Percentiles rank a stretch among this genome's conserved stretches.
Evolutionary conservation across 2,113 vertebrate species (phyloP).

Genomic region (Epinephelus cyanopodus): DNA sequence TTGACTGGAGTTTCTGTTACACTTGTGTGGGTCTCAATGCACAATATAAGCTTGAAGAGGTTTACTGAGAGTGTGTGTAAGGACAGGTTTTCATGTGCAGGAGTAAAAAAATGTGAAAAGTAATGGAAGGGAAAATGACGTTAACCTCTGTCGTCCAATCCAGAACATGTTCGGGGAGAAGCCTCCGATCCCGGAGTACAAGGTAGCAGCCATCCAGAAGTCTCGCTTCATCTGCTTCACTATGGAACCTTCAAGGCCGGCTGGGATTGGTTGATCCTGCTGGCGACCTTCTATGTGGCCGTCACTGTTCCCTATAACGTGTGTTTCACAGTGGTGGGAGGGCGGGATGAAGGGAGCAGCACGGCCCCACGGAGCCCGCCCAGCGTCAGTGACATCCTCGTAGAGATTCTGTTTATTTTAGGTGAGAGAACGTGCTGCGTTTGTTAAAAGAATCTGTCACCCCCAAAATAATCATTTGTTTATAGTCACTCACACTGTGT

Average conservation of each 20-base stretch:
- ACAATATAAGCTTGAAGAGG: neutral
- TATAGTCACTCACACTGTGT: too few species aligned
- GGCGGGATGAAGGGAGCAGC: slow-evolving; percentile 78
- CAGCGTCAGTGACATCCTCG: slow-evolving; percentile 87
- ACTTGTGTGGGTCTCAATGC: neutral
- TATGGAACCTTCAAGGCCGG: slow-evolving; percentile 89
- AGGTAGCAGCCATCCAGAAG: slow-evolving; percentile 89
- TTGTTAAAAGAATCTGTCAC: too few species aligned
- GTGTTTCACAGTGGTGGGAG: slow-evolving; percentile 84
- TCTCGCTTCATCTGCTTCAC: slow-evolving; percentile 89
- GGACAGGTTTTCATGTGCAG: too few species aligned
- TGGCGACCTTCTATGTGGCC: slow-evolving; percentile 90
- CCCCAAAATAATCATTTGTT: too few species aligned
- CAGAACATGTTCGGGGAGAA: slow-evolving; percentile 90
- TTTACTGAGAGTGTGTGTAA: neutral
- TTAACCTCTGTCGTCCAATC: neutral
- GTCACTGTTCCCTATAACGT: slow-evolving; percentile 90
- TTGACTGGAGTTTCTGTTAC: neutral
- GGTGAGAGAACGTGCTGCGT: slow-evolving; percentile 68
- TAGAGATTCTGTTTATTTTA: slow-evolving; percentile 89
- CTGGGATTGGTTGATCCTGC: slow-evolving; percentile 89
- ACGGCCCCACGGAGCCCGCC: slow-evolving; percentile 80
- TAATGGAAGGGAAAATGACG: too few species aligned
- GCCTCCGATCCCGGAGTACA: slow-evolving; percentile 88
- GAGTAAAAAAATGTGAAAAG: too few species aligned